Base-by-base conservation (phyloP, 2,888 invertebrate species). In the Dryobotodes eremita region DNA sequence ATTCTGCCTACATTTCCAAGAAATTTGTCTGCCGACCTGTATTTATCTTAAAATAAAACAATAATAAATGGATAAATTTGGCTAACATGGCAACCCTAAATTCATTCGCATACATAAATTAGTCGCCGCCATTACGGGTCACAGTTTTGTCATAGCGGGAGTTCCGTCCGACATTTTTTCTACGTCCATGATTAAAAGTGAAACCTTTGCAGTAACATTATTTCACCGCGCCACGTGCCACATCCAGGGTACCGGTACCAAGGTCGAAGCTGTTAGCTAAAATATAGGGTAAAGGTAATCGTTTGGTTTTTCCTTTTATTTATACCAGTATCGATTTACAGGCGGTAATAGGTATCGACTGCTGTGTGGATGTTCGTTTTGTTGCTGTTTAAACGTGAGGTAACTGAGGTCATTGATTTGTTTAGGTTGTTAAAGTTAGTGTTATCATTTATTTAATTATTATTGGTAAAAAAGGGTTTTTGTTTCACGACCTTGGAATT, bases 261-360 rank as follows among this genome's bases (percentile, higher is more conserved):
- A 86, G 85, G 86, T 71, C 73, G 8, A 69, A 55, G 77, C 62
- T 72, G 69, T 75, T 64, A 75, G 75, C 75, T 77, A 71, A 80
- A 80, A 75, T 65, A 53, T 61, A 57, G 48, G 64, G 50, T 84
- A 65, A 48, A 71, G 48, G 26, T 62, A 71, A 80, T 80, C 86
- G 77, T 83, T 75, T 70, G 73, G 55, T 50, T 64, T 71, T 68
- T 36, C 48, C 50, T 70, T 78, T 71, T 86, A 79, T 83, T 75
- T 73, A 65, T 77, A 72, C 31, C 26, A 46, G 42, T 76, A 82
- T 76, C 71, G 31, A 53, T 62, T 68, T 42, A 17, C 82, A n/a
- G 66, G 13, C 31, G 77, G 48, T 55, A 77, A 82, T 46, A 48
- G 59, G 46, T 79, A 74, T 71, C 50, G 76, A 80, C 68, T 42